phyloP scores from a whole-genome alignment of 2,797 vertebrate genomes.

The Spatula versicolor region DNA sequence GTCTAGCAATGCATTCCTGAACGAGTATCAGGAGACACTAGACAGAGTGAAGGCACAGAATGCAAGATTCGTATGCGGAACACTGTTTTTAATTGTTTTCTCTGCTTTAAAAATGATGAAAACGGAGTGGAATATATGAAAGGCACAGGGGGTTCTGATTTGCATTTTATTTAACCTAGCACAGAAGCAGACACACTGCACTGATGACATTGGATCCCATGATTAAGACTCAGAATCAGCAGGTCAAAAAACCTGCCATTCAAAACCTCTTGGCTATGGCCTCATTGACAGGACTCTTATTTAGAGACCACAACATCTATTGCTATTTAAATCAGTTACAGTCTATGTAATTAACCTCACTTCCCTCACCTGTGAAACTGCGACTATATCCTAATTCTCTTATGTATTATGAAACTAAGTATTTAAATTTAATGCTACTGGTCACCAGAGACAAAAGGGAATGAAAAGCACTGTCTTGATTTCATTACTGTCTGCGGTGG shows the following conservation, averaged over 20 bases:
- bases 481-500: neutral
- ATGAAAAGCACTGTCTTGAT: neutral
- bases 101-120: neutral
- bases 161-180: constrained; percentile 14
- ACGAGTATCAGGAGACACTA: neutral
- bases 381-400: neutral
- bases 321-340: neutral
- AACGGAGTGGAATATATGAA: neutral
- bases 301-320: neutral
- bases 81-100: neutral
- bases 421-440: neutral
- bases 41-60: neutral
- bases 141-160: neutral
- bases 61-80: neutral
- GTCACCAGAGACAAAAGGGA: neutral
- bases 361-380: neutral
- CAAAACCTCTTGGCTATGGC: neutral
- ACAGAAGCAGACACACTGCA: neutral
- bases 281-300: neutral
- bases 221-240: neutral
- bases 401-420: neutral
- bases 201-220: neutral
- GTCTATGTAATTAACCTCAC: neutral
- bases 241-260: constrained; percentile 19
- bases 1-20: neutral